Evolutionary conservation across 2,113 vertebrate species (phyloP), one percentile per base, ranked within the genome.

Genomic region (Cyanistes caeruleus): DNA sequence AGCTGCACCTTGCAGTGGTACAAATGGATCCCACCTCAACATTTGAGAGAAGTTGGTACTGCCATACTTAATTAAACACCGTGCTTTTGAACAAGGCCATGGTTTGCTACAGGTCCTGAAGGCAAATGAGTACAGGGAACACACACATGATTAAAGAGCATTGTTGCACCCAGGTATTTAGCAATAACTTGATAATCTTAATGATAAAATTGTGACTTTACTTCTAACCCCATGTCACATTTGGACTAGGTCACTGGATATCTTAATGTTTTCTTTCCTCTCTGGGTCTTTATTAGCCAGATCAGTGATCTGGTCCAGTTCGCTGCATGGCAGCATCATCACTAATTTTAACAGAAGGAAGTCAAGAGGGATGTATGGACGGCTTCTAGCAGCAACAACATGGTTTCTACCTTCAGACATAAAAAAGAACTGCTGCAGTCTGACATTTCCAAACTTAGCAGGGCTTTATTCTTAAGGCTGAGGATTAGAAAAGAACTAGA

Each of bases 21-120:
- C 76, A 46, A 62, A 69, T 1, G 49, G 44, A 80, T 82, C 48
- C 93, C 31, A 9, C 73, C 35, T 41, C 39, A 73, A 88, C n/a
- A 70, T 37, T 72, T 76, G 41, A 62, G 62, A 92, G 87, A 86
- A 92, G 39, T 51, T 76, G 63, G 41, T 84, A 75, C 43, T 93
- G 52, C 62, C 68, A 48, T 63, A 76, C 43, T 91, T 55, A 91
- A 69, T 73, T 94, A 80, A 96, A 94, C 39, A 95, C 87, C 31
- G 41, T 65, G 28, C 31, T 87, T 90, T 87, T 93, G 72, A 84
- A 87, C 92, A 95, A 93, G 68, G 2, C 43, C 73, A 65, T 74
- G 53, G 44, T 53, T 91, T 68, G 13, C n/a, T 63, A 53, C 22
- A 88, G 58, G 31, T 21, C 33, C 15, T 76, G 33, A 64, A 76